Percentiles rank a stretch among this genome's conserved stretches.
Evolutionary conservation across 2,888 invertebrate genomes (phyloP).

Genomic region (Cosmorhoe ocellata): DNA sequence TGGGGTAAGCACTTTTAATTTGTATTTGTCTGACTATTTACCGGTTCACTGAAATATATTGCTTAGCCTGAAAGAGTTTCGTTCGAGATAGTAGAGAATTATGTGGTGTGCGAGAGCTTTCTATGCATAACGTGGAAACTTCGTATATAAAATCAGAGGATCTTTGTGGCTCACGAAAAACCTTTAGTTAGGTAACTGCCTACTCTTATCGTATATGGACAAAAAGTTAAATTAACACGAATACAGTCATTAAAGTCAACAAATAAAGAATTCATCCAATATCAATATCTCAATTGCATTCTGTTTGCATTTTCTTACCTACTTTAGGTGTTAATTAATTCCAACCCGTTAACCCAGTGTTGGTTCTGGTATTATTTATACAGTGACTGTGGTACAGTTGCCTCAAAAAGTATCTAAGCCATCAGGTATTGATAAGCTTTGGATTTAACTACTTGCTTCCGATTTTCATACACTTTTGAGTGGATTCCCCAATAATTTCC

Average conservation of each 20-base stretch:
- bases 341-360: constrained; percentile 39
- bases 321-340: constrained; percentile 39
- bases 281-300: constrained; percentile 34
- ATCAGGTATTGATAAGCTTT: neutral
- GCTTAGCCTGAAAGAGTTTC: too few relatives aligned
- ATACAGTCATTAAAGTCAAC: constrained; percentile 27
- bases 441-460: neutral
- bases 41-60: too few relatives aligned
- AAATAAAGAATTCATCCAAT: constrained; percentile 34
- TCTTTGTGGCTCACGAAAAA: neutral
- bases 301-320: constrained; percentile 36
- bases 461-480: neutral
- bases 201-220: too few relatives aligned
- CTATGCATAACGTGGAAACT: too few relatives aligned
- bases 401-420: constrained; percentile 11
- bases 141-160: neutral
- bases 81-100: too few relatives aligned
- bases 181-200: neutral
- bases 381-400: constrained; percentile 12
- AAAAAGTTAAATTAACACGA: constrained; percentile 21
- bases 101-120: too few relatives aligned
- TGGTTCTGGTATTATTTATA: constrained; percentile 23
- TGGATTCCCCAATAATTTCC: too few relatives aligned
- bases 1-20: too few relatives aligned
- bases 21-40: too few relatives aligned